Base-by-base conservation (phyloP, 2,888 invertebrate genomes). In the Pristionchus entomophagus region DNA sequence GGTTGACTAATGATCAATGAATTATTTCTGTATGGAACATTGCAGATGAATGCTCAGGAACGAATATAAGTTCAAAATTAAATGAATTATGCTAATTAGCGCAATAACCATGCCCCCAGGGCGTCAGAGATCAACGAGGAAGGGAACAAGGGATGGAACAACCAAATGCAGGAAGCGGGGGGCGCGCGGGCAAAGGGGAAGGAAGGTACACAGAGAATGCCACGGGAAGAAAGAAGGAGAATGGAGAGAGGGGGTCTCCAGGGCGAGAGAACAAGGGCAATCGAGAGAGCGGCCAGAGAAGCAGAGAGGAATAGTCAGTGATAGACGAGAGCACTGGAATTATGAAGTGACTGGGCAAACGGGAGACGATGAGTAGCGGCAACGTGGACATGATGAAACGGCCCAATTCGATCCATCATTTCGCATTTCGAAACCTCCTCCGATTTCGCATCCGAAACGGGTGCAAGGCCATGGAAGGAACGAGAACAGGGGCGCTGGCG, bases 141-240 rank as follows among this genome's bases (percentile, higher is more conserved):
- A 73, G 41, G 73, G 41, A 73, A 41, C 41, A 73, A 73, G 41
- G 73, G 73, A 73, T 41, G 41, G 41, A 73, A 45, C 73, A 73
- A 45, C 73, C 73, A 73, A 73, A 73, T 73, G 41, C 73, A 73
- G 73, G 73, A 73, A 73, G 80, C 49, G 80, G 41, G 6, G 35
- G 41, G 41, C 6, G 29, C 14, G n/a, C 45, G 77, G n/a, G 49
- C 80, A 80, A 53, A 51, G 80, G 51, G 51, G 53, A 80, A 45
- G 38, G 65, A 69, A 73, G 73, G 73, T 73, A 73, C 73, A 73
- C 73, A 73, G 73, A 73, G 73, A 73, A 73, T 73, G 73, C 73
- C 73, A 73, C 41, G 73, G 41, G 41, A 41, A 73, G 41, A n/a
- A 41, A 41, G 65, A 65, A 35, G 65, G n/a, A 14, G 45, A 10